Evolutionary conservation across 2,888 invertebrate genomes (phyloP), one percentile per base, ranked within the genome.

Genomic region (Brenthis hecate): DNA sequence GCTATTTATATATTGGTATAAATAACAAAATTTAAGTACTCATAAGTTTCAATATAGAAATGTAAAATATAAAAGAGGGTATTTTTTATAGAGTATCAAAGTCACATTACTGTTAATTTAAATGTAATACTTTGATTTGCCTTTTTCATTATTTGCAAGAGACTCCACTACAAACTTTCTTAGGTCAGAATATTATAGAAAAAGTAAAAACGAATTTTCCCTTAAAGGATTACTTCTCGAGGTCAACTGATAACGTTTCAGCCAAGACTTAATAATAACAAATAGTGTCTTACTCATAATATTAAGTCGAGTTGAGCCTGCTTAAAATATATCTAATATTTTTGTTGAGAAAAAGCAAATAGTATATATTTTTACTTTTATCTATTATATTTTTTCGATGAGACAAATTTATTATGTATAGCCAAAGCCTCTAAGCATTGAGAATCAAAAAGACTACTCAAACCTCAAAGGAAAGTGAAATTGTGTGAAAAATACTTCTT

Each of bases 231-330:
- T n/a, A 65, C 50, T 63, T 71, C 16, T 43, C 60, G 43, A 53
- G 56, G 61, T 66, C 68, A 58, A 61, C 68, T 64, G 64, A 63
- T 68, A 68, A 68, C 53, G 66, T 68, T 60, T 62, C 60, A 56
- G 53, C 50, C 66, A 64, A 64, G 63, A 57, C 56, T 61, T 70
- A 70, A 72, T 66, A 66, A 65, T 70, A 70, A 72, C 70, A 70
- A 72, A 70, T 72, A 70, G 60, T 64, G 51, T 53, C 56, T 64
- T 60, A 56, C 60, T 60, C 55, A 51, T 53, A 53, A 64, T 67
- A 67, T 67, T 56, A 60, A 57, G 58, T 66, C 65, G 50, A 60
- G 50, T 60, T 51, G 23, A 62, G 54, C 68, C 68, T 47, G 68
- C 64, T 68, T 68, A 68, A 54, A 68, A 56, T 58, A 51, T 64